Evolutionary conservation across 2,113 vertebrate species (phyloP).

Genomic region (Cairina moschata): DNA sequence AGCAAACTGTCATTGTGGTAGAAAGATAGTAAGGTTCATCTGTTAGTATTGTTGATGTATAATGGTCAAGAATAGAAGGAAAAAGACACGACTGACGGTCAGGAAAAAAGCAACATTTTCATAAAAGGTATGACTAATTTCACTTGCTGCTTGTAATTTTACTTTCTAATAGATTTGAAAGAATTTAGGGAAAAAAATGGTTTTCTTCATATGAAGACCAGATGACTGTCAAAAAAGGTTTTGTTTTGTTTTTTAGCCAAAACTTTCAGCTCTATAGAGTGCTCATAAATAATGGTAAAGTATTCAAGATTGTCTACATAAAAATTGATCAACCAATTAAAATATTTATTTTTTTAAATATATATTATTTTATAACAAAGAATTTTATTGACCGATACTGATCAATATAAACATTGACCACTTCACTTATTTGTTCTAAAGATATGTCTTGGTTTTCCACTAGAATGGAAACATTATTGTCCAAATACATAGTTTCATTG

Average conservation of each 20-base stretch:
- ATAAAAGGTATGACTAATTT: background rate
- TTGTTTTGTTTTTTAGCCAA: background rate
- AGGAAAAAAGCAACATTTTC: background rate
- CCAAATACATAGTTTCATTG: background rate
- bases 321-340: background rate
- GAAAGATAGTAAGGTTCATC: background rate
- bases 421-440: background rate
- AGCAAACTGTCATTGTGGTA: background rate
- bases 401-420: background rate
- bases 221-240: background rate
- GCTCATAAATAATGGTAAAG: background rate
- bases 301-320: background rate
- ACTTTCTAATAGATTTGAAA: background rate
- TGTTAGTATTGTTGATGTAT: background rate
- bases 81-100: background rate
- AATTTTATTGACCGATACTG: fast-evolving
- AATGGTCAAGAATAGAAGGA: background rate
- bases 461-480: background rate
- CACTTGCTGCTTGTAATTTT: background rate
- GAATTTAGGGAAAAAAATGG: background rate
- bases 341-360: background rate
- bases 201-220: background rate
- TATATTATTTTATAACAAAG: background rate
- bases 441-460: background rate
- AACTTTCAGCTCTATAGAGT: background rate